These are phyloP conservation scores for Cacatua alba DNA, from an alignment of 2,113 vertebrate genomes.

Conservation along the genomic window DNA sequence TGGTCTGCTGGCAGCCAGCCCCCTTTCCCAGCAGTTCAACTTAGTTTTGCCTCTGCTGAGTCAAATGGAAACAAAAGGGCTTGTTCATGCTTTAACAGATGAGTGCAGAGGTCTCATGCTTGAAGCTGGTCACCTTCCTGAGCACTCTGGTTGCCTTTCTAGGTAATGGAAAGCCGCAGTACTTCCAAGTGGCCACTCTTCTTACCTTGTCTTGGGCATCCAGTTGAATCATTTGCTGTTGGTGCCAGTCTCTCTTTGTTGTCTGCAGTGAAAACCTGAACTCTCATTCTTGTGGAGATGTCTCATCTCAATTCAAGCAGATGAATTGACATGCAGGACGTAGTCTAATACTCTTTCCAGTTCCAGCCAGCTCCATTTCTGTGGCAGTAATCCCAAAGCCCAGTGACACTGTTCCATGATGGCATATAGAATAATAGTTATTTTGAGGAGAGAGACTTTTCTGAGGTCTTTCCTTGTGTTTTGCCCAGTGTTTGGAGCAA, in stretches of 20 bases:
- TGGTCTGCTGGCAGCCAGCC: neutral
- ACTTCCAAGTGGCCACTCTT: neutral
- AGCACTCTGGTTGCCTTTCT: neutral
- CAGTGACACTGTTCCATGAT: neutral
- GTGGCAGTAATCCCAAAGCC: neutral
- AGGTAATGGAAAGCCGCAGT: neutral
- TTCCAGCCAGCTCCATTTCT: neutral
- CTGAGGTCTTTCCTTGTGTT: neutral
- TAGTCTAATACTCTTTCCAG: neutral
- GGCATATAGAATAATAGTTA: neutral
- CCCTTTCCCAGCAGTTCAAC: neutral
- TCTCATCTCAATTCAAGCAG: neutral
- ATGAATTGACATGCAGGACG: rapidly evolving
- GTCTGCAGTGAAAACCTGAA: neutral
- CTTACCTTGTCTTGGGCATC: neutral
- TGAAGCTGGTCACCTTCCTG: neutral
- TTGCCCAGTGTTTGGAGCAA: neutral
- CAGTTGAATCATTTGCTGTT: neutral
- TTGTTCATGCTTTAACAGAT: neutral
- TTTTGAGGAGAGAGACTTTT: neutral
- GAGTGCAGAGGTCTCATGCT: neutral
- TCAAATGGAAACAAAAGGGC: neutral
- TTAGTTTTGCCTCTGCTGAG: neutral
- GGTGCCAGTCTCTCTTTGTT: neutral
- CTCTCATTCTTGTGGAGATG: neutral